phyloP scores from a whole-genome alignment of 2,797 vertebrate species.

The Acipenser oxyrinchus region DNA sequence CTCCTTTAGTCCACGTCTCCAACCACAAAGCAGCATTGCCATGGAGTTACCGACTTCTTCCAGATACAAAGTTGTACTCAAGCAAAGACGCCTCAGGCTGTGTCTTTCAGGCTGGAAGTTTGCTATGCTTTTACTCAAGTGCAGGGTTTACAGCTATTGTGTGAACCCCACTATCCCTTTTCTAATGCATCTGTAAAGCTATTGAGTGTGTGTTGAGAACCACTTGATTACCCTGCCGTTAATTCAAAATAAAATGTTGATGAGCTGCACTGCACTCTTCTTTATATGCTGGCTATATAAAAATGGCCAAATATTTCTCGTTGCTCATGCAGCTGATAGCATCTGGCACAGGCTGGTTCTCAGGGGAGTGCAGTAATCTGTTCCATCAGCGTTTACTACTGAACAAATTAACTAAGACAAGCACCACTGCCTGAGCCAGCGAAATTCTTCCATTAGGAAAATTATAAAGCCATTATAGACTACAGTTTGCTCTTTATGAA shows the following conservation, averaged over 20 bases:
- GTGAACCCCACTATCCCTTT: too few species aligned
- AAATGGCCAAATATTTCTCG: conserved; percentile 14
- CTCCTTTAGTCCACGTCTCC: too few species aligned
- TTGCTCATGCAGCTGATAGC: conserved; percentile 37
- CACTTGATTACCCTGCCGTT: conserved; percentile 19
- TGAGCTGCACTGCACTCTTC: not conserved
- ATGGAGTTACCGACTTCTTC: too few species aligned
- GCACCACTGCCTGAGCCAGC: conserved; percentile 55
- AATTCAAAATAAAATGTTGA: conserved; percentile 17
- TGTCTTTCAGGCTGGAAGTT: too few species aligned
- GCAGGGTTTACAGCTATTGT: too few species aligned
- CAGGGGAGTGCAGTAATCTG: conserved; percentile 46
- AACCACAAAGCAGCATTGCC: too few species aligned
- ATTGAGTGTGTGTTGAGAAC: not conserved
- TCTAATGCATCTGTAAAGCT: not conserved
- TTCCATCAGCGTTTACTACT: conserved; percentile 60
- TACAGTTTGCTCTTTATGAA: conserved; percentile 39
- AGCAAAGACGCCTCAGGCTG: too few species aligned
- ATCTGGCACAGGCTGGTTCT: conserved; percentile 46
- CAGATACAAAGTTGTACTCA: too few species aligned
- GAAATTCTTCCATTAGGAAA: conserved; percentile 53
- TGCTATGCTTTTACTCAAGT: too few species aligned
- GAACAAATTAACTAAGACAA: conserved; percentile 61
- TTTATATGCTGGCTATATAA: not conserved
- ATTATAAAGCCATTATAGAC: conserved; percentile 49